Evolutionary conservation across 2,113 vertebrate species (phyloP), one percentile per base, ranked within the genome.

Genomic region (Nycticorax nycticorax): DNA sequence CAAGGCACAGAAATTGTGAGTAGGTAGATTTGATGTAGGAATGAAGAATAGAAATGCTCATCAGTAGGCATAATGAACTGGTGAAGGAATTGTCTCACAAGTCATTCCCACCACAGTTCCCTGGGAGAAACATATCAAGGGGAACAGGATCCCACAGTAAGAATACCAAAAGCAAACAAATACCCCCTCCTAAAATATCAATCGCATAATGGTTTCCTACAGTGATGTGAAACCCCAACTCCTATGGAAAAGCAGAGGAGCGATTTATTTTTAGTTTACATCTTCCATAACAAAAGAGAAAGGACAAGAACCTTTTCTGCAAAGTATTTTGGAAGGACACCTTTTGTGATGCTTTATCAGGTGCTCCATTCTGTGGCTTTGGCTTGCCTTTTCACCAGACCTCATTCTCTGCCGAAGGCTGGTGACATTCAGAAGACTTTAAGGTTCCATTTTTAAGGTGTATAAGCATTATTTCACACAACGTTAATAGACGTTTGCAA

Each of bases 381-480:
- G n/a, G 64, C 35, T 35, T 78, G 35, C 43, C 19, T 62, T 96
- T 94, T 64, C 27, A 72, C 35, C 39, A 52, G 60, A 63, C 19
- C 21, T 47, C 28, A 48, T 88, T 84, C 37, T 74, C 59, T 75
- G 76, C 55, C 83, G 77, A 77, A 43, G 47, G 43, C 48, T 28
- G 75, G 30, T 63, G 85, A 57, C 48, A 74, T 80, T 90, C 19
- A 74, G 55, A 80, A 56, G 79, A 80, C 73, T 56, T 88, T 39
- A 56, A 67, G 66, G 20, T 32, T 80, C 33, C 48, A 59, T 80
- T 95, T 94, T 86, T 77, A 62, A 52, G 64, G 5, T 64, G 12
- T 39, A 33, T 85, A 88, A 85, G n/a, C 52, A 24, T 57, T 94
- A 76, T 80, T 96, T 67, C 55, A 33, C 32, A 56, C 20, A 80